Base-by-base conservation (phyloP, 2,888 invertebrate species). In the Steinernema scapterisci region DNA sequence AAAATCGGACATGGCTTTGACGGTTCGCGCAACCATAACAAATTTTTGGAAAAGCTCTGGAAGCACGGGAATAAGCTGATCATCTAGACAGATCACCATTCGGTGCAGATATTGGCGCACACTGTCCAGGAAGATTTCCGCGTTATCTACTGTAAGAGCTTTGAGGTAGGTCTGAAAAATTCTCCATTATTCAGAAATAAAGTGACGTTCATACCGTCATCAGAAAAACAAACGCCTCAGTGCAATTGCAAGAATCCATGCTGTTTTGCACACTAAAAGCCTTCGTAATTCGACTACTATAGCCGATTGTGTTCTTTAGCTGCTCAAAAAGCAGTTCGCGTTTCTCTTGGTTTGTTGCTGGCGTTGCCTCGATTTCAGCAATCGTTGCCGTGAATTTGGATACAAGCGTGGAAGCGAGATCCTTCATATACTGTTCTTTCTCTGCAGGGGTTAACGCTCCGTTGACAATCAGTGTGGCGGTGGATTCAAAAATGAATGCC, bases 61-160 rank as follows among this genome's bases (percentile, higher is more conserved):
- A 72, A 91, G 88, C 79, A 89, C 89, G 0, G 90, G 90, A 74
- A 91, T 85, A 21, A 91, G 85, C 81, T 91, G 91, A 43, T 88
- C 89, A 78, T 90, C 91, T 76, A 91, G 83, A 80, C 91, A 91
- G 27, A 91, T 90, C 25, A 91, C 90, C 89, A 91, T 89, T 38
- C 91, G 88, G 84, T 91, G 91, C 75, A 91, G 85, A 82, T 89
- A 90, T 85, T 91, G 91, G 0, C 91, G 87, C 16, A 91, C 89
- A 5, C 89, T 90, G 63, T 89, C 88, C 74, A 89, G 88, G 16
- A 89, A 78, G 46, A 83, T 77, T 16, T 63, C 63, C 5, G 71
- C 48, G 71, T 80, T 82, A 27, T 77, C 76, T 0, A 79, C 74
- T 0, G 76, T 73, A 0, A 83, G 72, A 0, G 78, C 73, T 19